Base-by-base conservation (phyloP, 2,797 vertebrate species). In the Kryptolebias ocellatus region DNA sequence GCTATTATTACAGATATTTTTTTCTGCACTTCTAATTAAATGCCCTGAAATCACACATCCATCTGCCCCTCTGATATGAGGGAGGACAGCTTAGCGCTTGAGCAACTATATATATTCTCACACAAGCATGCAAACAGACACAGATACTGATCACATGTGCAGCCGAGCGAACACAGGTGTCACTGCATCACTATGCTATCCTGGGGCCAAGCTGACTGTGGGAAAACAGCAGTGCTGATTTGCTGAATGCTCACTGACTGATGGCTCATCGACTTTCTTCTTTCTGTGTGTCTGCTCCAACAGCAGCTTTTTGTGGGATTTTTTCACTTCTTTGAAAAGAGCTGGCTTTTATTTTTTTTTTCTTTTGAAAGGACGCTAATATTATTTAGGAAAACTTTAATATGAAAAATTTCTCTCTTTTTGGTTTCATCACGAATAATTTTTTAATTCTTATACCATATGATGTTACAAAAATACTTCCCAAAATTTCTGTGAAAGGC, bases 121-220 rank as follows among this genome's bases (percentile, higher is more conserved):
- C 45, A 53, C 12, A 64, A 29, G 46, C 29, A 49, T 0, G 28
- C 14, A 79, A 56, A 53, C 16, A 72, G 37, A 56, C 1, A 46
- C 15, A 75, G 65, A 79, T 78, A 66, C 67, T 61, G 62, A 85
- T 83, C 75, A 75, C 62, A 73, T 60, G 51, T 69, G 52, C 60
- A 76, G 67, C 55, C 50, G 51, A 70, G 79, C 53, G 44, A 53
- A 70, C 67, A 74, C 72, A 87, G 83, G 85, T 90, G 87, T 89
- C 80, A 90, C 42, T 72, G 62, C 24, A 1, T 52, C 72, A 85
- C 83, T 87, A 87, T 87, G 78, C 58, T 86, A 66, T 83, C 83
- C 83, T 73, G 81, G 76, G 80, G 88, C 86, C 83, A 87, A 86
- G 60, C 61, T 55, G 71, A 84, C 79, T 88, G 89, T 91, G 89